phyloP scores from a whole-genome alignment of 2,113 vertebrate genomes.

The Condylura cristata region DNA sequence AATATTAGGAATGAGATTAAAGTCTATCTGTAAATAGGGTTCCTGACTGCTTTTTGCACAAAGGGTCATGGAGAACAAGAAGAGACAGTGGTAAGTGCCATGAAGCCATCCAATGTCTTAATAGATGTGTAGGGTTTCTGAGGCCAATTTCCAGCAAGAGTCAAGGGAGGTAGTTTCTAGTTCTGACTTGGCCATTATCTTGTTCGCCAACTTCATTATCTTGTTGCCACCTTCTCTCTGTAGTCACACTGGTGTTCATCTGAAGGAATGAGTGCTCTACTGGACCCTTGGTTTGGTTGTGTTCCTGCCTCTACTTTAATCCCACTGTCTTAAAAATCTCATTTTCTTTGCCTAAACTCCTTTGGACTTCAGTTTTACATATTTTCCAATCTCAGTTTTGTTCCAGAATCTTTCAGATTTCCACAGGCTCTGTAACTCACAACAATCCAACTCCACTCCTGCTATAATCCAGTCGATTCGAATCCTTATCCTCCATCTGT shows the following conservation, averaged over 20 bases:
- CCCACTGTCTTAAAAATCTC: not conserved
- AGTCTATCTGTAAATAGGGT: not conserved
- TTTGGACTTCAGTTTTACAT: not conserved
- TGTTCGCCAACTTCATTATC: not conserved
- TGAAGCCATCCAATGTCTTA: not conserved
- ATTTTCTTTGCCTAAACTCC: not conserved
- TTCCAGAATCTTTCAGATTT: not conserved
- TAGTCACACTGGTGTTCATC: not conserved
- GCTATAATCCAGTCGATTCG: not conserved
- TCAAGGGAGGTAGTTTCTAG: not conserved
- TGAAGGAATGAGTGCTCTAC: not conserved
- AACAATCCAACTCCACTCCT: not conserved
- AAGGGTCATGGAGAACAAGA: not conserved
- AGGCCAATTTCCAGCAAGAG: too few species aligned
- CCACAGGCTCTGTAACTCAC: not conserved
- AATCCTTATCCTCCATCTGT: fast-evolving
- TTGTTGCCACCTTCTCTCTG: not conserved
- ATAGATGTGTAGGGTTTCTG: not conserved
- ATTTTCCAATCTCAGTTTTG: not conserved
- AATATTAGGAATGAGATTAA: fast-evolving
- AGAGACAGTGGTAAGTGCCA: not conserved
- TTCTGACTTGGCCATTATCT: not conserved
- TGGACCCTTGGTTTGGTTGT: not conserved
- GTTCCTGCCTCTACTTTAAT: not conserved
- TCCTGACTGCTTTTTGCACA: not conserved